These are phyloP conservation scores for Dynastes hyllus DNA, from an alignment of 2,888 invertebrate genomes.

Conservation along the genomic window DNA sequence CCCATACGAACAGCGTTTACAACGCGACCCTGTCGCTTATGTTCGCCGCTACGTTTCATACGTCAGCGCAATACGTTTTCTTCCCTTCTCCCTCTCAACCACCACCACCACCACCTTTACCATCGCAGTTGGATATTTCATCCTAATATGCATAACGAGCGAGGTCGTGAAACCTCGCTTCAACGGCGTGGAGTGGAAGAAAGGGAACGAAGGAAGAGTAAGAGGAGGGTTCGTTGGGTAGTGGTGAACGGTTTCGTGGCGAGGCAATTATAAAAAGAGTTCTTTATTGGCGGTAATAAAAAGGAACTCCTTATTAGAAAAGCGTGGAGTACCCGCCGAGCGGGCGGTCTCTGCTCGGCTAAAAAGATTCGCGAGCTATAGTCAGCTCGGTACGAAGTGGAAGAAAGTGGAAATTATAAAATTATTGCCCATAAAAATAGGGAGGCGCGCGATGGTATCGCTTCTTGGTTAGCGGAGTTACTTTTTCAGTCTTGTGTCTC, in stretches of 20 bases:
- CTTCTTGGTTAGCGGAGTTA: not conserved
- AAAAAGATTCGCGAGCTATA: conserved; percentile 4
- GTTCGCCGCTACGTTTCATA: not conserved
- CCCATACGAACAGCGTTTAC: not conserved
- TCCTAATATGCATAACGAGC: conserved; percentile 33
- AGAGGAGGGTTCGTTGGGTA: not conserved
- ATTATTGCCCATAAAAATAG: conserved; percentile 44
- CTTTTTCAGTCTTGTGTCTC: not conserved
- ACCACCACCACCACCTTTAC: too few relatives aligned
- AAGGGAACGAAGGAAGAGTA: not conserved
- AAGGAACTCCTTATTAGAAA: conserved; percentile 42
- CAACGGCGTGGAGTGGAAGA: not conserved
- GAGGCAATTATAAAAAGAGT: conserved; percentile 45
- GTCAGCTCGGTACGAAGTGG: not conserved
- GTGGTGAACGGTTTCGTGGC: conserved; percentile 14
- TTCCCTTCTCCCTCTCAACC: not conserved
- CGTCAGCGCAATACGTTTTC: not conserved
- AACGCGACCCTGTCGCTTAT: too few relatives aligned
- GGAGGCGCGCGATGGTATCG: conserved; percentile 24
- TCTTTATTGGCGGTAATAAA: conserved; percentile 47
- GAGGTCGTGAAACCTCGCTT: conserved; percentile 13
- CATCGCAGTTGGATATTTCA: conserved; percentile 17
- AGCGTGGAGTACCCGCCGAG: conserved; percentile 13
- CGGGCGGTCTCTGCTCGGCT: not conserved
- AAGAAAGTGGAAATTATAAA: conserved; percentile 44